These are phyloP conservation scores for Venusia cambrica DNA, from an alignment of 2,888 invertebrate genomes.

Conservation along the genomic window DNA sequence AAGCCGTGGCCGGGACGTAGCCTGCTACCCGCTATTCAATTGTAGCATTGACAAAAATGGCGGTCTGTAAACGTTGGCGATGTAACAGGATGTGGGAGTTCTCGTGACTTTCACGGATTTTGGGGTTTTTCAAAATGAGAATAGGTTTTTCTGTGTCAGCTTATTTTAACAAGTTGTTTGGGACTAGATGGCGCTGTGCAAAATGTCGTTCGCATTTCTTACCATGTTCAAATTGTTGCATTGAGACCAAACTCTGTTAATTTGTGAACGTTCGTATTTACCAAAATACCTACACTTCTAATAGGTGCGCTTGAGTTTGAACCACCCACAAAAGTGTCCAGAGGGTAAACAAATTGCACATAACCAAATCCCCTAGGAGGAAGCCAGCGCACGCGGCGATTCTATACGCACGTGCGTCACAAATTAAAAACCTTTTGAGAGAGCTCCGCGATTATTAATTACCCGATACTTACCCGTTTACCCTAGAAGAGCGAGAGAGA, in stretches of 20 bases:
- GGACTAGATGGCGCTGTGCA: too few relatives aligned
- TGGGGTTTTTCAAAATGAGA: too few relatives aligned
- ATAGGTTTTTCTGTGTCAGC: too few relatives aligned
- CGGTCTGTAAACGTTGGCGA: slow-evolving; percentile 42
- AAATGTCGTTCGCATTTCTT: too few relatives aligned
- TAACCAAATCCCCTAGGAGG: slow-evolving; percentile 26
- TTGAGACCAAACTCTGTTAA: too few relatives aligned
- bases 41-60: slow-evolving; percentile 62
- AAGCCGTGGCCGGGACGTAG: slow-evolving; percentile 63
- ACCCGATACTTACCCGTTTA: slow-evolving; percentile 42
- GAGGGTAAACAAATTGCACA: slow-evolving; percentile 21
- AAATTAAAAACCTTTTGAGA: slow-evolving; percentile 70
- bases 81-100: slow-evolving; percentile 25
- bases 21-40: slow-evolving; percentile 66
- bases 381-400: slow-evolving; percentile 59
- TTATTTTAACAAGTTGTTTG: too few relatives aligned
- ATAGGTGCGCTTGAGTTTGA: too few relatives aligned
- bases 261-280: too few relatives aligned
- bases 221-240: too few relatives aligned
- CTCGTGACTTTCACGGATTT: slow-evolving; percentile 1
- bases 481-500: slow-evolving; percentile 47
- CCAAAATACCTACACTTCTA: too few relatives aligned
- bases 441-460: slow-evolving; percentile 61
- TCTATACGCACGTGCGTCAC: slow-evolving; percentile 67
- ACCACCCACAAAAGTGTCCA: slow-evolving; percentile 1